Percentiles rank a stretch among this genome's conserved stretches.
phyloP scores from a whole-genome alignment of 2,797 vertebrate species.

The Discoglossus pictus region DNA sequence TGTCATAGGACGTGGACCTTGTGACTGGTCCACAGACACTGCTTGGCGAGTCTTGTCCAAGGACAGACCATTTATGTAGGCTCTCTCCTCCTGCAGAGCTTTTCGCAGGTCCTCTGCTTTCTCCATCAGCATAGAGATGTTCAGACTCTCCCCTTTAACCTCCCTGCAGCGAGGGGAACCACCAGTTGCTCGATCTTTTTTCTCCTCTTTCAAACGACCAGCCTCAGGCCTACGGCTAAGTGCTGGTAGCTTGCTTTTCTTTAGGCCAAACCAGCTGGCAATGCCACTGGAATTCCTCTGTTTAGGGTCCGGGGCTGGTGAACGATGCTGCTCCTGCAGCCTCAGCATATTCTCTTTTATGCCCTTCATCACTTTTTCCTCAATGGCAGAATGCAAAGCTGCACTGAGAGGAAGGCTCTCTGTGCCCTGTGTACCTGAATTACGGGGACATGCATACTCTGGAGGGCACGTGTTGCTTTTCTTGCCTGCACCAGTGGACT shows the following conservation, averaged over 20 bases:
- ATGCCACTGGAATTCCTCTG: constrained; percentile 87
- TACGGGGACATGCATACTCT: constrained; percentile 69
- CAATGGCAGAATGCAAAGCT: constrained; percentile 81
- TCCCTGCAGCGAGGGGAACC: constrained; percentile 78
- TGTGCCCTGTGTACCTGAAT: constrained; percentile 63
- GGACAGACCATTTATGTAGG: constrained; percentile 80
- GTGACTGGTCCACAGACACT: constrained; percentile 78
- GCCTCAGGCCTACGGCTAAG: constrained; percentile 83
- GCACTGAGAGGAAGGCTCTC: constrained; percentile 45
- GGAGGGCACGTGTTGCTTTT: constrained; percentile 69
- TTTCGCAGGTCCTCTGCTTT: constrained; percentile 91
- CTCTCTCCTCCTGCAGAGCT: constrained; percentile 90
- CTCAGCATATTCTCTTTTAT: constrained; percentile 93
- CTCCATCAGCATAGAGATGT: constrained; percentile 96
- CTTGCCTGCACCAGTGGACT: constrained; percentile 67
- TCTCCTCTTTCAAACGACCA: constrained; percentile 80
- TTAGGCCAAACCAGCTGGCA: constrained; percentile 94
- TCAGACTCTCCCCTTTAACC: constrained; percentile 87
- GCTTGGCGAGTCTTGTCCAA: constrained; percentile 76
- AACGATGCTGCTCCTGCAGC: constrained; percentile 86
- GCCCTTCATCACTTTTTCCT: constrained; percentile 98
- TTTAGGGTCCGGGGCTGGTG: constrained; percentile 74
- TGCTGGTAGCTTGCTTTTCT: constrained; percentile 90
- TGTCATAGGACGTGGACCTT: constrained; percentile 70
- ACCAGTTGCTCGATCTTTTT: constrained; percentile 76